Conservation (phyloP, 1,140 invertebrate genomes). For the Tetraneura akinire region DNA sequence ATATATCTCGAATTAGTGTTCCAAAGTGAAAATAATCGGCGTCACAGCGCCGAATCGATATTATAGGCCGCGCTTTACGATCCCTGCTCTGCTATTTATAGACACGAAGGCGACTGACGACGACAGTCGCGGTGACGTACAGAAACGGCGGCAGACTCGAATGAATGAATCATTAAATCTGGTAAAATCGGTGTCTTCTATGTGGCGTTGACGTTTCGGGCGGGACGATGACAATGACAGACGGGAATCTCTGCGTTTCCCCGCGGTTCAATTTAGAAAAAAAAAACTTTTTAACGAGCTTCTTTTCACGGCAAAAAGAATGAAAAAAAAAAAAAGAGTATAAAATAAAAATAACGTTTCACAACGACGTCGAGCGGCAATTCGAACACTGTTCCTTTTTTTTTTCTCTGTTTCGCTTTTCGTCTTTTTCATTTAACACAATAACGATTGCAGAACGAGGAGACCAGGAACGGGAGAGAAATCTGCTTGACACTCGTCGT, state of each 20-base stretch:
- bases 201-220: conserved; percentile 52
- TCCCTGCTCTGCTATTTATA: no score
- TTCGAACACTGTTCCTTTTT: background rate
- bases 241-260: conserved; percentile 40
- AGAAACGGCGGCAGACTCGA: conserved; percentile 16
- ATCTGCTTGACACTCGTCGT: conserved; percentile 35
- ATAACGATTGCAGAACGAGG: conserved; percentile 2
- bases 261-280: conserved; percentile 37
- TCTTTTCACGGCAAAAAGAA: conserved; percentile 28
- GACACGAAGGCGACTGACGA: background rate
- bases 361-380: conserved; percentile 18
- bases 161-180: conserved; percentile 51
- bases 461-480: conserved; percentile 13
- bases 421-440: background rate
- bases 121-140: background rate
- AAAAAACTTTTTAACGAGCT: conserved; percentile 45
- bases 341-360: background rate
- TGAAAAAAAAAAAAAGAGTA: conserved; percentile 10
- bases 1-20: no score
- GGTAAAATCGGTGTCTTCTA: conserved; percentile 43
- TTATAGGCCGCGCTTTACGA: background rate
- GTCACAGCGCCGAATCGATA: background rate
- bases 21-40: background rate
- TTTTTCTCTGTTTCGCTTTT: background rate
- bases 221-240: conserved; percentile 43